A percentile compares a stretch with the other conserved stretches of the same genome.
These are phyloP conservation scores for Zygothrica quintamaculata DNA, from an alignment of 2,888 invertebrate species.

Conservation along the genomic window DNA sequence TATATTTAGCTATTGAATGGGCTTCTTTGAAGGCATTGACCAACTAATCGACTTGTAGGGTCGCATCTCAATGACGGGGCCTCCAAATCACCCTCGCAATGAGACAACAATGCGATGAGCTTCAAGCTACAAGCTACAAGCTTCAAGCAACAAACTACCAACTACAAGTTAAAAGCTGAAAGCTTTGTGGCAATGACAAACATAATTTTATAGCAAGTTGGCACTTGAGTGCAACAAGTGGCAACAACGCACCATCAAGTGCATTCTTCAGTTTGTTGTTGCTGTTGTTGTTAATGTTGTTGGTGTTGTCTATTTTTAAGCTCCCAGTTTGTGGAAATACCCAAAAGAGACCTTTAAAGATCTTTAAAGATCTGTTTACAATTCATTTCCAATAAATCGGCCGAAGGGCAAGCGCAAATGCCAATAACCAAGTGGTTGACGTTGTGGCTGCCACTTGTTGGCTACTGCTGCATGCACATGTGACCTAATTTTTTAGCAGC, in stretches of 20 bases:
- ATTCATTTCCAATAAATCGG: slow-evolving; percentile 36
- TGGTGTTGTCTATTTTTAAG: slow-evolving; percentile 73
- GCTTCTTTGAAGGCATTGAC: slow-evolving; percentile 62
- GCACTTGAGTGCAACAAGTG: slow-evolving; percentile 80
- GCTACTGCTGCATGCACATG: slow-evolving; percentile 75
- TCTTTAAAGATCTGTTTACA: slow-evolving; percentile 12
- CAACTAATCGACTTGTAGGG: slow-evolving; percentile 74
- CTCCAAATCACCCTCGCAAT: slow-evolving; percentile 55
- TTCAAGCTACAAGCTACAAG: slow-evolving; percentile 16
- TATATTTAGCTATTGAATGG: slow-evolving; percentile 39
- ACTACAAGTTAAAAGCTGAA: slow-evolving; percentile 9
- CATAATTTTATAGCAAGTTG: slow-evolving; percentile 47
- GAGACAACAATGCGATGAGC: slow-evolving; percentile 1
- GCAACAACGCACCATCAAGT: slow-evolving; percentile 71
- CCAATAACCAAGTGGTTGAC: slow-evolving; percentile 37
- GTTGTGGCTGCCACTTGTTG: slow-evolving; percentile 47
- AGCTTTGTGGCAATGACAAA: slow-evolving; percentile 58
- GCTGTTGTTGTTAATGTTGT: too few relatives aligned
- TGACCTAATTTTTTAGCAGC: slow-evolving; percentile 66
- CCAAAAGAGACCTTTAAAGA: slow-evolving; percentile 15
- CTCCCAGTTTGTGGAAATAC: slow-evolving; percentile 64
- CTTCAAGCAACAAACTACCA: slow-evolving; percentile 12
- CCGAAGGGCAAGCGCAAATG: slow-evolving; percentile 73
- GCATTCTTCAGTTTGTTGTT: slow-evolving; percentile 67
- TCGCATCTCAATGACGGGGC: slow-evolving; percentile 69